A percentile compares a stretch with the other conserved stretches of the same genome.
Evolutionary conservation across 2,797 vertebrate species (phyloP).

Genomic region (Enteromius afrohamiltoni): DNA sequence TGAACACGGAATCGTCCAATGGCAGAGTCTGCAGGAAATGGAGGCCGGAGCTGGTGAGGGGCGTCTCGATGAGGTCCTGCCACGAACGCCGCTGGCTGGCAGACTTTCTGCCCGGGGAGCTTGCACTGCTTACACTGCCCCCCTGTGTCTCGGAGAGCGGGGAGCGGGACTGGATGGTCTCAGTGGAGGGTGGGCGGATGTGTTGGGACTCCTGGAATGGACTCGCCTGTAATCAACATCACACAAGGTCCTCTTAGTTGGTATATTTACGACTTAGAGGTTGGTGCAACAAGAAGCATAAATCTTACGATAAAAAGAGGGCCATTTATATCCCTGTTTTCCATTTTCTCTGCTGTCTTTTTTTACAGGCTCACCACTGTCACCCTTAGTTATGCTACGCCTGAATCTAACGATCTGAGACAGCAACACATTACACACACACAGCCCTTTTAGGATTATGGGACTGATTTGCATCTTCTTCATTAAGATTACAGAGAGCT

Average conservation of each 20-base stretch:
- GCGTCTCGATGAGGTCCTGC: constrained; percentile 96
- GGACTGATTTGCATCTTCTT: constrained; percentile 28
- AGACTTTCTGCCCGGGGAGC: constrained; percentile 87
- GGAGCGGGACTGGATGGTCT: constrained; percentile 93
- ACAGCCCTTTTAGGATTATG: constrained; percentile 13
- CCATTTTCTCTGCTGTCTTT: constrained; percentile 10
- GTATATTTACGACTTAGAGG: background rate
- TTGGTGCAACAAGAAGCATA: constrained; percentile 1
- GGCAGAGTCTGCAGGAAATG: constrained; percentile 96
- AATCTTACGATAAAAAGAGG: background rate
- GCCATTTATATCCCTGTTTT: constrained; percentile 17
- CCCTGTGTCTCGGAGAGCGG: constrained; percentile 84
- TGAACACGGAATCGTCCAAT: constrained; percentile 86
- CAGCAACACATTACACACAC: constrained; percentile 27
- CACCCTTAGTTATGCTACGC: constrained; percentile 41
- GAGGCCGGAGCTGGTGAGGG: constrained; percentile 87
- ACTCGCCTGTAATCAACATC: constrained; percentile 80
- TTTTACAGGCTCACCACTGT: constrained; percentile 46
- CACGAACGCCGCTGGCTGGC: constrained; percentile 92
- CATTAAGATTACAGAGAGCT: constrained; percentile 34
- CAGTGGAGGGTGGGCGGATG: constrained; percentile 91
- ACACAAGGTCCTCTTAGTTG: background rate
- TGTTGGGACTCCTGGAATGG: constrained; percentile 94
- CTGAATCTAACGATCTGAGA: constrained; percentile 1
- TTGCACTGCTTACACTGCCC: constrained; percentile 70